Conservation (phyloP, 2,113 vertebrate species). For the Xiphias gladius region DNA sequence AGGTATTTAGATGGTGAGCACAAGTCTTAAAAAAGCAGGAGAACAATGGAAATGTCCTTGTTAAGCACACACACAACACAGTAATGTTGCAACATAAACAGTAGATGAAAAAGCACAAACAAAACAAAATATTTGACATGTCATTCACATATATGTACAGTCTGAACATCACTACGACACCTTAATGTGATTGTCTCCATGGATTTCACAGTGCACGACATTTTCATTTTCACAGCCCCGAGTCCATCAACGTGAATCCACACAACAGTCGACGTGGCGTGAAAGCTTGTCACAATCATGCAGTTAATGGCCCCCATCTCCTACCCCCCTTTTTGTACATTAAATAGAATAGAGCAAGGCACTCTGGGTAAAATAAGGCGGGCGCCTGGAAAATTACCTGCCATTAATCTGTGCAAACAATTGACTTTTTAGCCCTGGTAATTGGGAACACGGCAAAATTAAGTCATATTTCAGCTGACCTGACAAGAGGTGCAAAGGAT, state of each 20-base stretch:
- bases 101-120: constrained; percentile 53
- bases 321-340: constrained; percentile 57
- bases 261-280: constrained; percentile 18
- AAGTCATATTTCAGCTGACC: constrained; percentile 76
- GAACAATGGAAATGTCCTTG: constrained; percentile 30
- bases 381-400: constrained; percentile 75
- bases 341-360: constrained; percentile 82
- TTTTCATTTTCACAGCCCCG: constrained; percentile 34
- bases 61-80: constrained; percentile 39
- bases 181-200: constrained; percentile 64
- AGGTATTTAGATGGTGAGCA: constrained; percentile 37
- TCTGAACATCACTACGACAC: constrained; percentile 24
- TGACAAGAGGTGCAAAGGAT: constrained; percentile 63
- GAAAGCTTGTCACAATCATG: constrained; percentile 24
- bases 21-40: constrained; percentile 26
- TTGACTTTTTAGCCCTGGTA: constrained; percentile 76
- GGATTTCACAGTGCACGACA: constrained; percentile 68
- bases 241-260: constrained; percentile 19
- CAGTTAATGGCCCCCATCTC: constrained; percentile 35
- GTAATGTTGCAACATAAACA: constrained; percentile 53
- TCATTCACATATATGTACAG: constrained; percentile 68
- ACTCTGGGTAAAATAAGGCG: constrained; percentile 75
- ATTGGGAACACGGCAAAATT: constrained; percentile 77
- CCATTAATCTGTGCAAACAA: constrained; percentile 84
- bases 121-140: constrained; percentile 50